Base-by-base conservation (phyloP, 2,797 vertebrate genomes). In the Trematomus bernacchii region DNA sequence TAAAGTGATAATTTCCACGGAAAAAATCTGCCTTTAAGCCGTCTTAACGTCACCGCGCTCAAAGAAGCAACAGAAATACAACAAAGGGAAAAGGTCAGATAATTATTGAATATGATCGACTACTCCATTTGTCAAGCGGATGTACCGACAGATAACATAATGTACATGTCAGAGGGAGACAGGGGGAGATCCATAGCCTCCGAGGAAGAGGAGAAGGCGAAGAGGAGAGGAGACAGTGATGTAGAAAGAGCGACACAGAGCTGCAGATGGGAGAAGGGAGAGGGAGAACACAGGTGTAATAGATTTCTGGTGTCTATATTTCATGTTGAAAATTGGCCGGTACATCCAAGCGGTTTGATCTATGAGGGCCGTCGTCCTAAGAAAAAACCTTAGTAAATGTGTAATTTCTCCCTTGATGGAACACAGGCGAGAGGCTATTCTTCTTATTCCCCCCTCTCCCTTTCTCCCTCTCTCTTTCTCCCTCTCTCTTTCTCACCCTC, bases 361-460 rank as follows among this genome's bases (percentile, higher is more conserved):
- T 98, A 99, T 99, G 97, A 96, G 97, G 94, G 95, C 96, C 97
- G 97, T 98, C 96, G 97, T 96, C 96, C 96, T 97, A 96, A 97
- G 98, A 98, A 97, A 98, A 98, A 99, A 98, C 97, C 97, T 97
- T 96, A 97, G 97, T 97, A 98, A 99, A 98, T 98, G 98, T 98
- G 97, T 99, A 99, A 99, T 99, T 99, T 99, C 97, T 99, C 98
- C 98, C 98, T 99, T 99, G 98, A 99, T 97, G 97, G 97, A 97
- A 97, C 98, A 98, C 96, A 88, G 96, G 95, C 90, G 96, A 96
- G 95, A 96, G 96, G 96, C 97, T 96, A 99, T 99, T 96, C 97
- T 98, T 99, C 97, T 99, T 96, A 87, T 95, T 92, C 88, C 87
- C 87, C 88, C 77, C 73, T 63, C 77, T 63, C 77, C 27, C 63